Conservation (phyloP, 2,113 vertebrate genomes). For the Malurus elegans region DNA sequence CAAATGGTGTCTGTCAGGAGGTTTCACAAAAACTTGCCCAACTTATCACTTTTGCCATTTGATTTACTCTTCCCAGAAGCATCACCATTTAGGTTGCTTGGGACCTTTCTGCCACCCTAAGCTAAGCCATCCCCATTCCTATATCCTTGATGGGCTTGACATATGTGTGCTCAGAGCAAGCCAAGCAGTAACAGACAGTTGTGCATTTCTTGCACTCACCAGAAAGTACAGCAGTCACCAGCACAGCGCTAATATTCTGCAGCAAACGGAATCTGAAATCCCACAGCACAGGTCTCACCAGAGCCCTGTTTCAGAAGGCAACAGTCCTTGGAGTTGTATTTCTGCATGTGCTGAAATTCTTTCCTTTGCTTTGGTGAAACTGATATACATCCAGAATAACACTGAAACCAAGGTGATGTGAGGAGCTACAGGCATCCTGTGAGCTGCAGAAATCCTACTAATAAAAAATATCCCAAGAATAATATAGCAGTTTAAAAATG, state of each 20-base stretch:
- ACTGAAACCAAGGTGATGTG: neutral
- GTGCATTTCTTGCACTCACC: neutral
- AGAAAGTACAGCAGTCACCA: neutral
- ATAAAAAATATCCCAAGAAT: neutral
- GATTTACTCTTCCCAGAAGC: neutral
- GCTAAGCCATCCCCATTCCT: neutral
- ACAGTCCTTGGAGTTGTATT: neutral
- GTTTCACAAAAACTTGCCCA: neutral
- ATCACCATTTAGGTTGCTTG: neutral
- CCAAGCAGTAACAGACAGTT: neutral
- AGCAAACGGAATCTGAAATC: neutral
- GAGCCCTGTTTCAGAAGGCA: neutral
- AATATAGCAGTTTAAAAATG: neutral
- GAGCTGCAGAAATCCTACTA: neutral
- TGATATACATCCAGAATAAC: neutral
- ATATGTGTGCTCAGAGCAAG: neutral
- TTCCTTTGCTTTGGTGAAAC: neutral
- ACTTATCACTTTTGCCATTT: neutral
- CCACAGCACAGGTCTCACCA: neutral
- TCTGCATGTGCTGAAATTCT: neutral
- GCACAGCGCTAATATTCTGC: accelerated
- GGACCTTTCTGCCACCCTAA: neutral
- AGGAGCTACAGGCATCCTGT: neutral
- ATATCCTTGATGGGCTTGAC: neutral
- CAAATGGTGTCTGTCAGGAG: neutral